Evolutionary conservation across 1,140 invertebrate species (phyloP).

Genomic region (Drosophila orosa): DNA sequence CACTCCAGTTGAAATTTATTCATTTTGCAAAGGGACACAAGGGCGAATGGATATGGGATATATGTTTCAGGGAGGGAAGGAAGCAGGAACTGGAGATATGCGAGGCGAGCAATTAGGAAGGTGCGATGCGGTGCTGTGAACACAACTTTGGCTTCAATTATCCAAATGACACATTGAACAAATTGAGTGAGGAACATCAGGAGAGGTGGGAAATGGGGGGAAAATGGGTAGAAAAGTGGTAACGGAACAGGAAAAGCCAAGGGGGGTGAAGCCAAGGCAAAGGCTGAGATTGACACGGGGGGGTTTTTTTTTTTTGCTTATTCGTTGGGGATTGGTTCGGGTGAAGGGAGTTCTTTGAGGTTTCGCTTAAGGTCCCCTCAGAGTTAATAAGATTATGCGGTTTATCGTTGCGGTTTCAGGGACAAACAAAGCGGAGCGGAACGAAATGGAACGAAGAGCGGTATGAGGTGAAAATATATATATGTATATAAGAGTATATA

Average conservation of each 20-base stretch:
- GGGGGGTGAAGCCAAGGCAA: neutral
- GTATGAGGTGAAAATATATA: slow-evolving; percentile 3
- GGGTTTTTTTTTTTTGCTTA: too few relatives aligned
- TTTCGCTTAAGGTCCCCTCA: slow-evolving; percentile 14
- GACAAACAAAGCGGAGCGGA: slow-evolving; percentile 27
- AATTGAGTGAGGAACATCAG: slow-evolving; percentile 34
- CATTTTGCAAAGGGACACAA: slow-evolving; percentile 38
- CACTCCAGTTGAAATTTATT: slow-evolving; percentile 37
- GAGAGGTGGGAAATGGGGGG: neutral
- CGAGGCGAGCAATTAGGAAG: slow-evolving; percentile 51
- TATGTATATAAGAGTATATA: neutral
- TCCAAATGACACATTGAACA: slow-evolving; percentile 62
- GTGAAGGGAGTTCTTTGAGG: slow-evolving; percentile 1
- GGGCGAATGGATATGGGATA: slow-evolving; percentile 9
- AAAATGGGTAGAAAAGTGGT: neutral
- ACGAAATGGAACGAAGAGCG: slow-evolving; percentile 14
- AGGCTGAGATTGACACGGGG: slow-evolving; percentile 19
- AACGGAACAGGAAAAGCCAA: neutral
- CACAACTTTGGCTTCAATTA: slow-evolving; percentile 62
- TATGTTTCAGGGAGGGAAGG: neutral
- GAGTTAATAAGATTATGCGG: slow-evolving; percentile 56
- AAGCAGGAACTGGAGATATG: slow-evolving; percentile 11
- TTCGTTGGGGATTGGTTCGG: too few relatives aligned
- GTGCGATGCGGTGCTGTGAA: slow-evolving; percentile 52
- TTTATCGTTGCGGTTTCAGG: slow-evolving; percentile 43